Percentiles rank a stretch among this genome's conserved stretches.
These are phyloP conservation scores for Popillia japonica DNA, from an alignment of 1,140 invertebrate species.

Conservation along the genomic window DNA sequence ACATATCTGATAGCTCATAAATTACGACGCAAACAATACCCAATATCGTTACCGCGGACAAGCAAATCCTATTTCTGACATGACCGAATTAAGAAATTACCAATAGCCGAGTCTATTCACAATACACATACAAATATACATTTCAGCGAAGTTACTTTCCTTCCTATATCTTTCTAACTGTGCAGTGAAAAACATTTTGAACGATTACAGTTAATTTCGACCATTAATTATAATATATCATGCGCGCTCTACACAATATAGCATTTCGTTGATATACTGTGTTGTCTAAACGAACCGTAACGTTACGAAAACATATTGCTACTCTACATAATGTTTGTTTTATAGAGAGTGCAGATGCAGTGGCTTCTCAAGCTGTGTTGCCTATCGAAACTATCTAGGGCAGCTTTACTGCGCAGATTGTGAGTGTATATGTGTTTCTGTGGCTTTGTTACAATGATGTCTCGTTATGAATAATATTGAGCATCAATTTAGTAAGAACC, in stretches of 20 bases:
- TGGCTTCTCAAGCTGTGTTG: too few species aligned
- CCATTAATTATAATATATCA: constrained; percentile 44
- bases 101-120: constrained; percentile 32
- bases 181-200: constrained; percentile 17
- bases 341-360: too few species aligned
- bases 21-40: not conserved
- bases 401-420: too few species aligned
- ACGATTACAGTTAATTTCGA: constrained; percentile 40
- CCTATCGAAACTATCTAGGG: too few species aligned
- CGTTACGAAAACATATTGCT: too few species aligned
- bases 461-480: too few species aligned
- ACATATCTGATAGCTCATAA: not conserved
- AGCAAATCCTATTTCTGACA: constrained; percentile 38
- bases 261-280: too few species aligned
- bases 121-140: not conserved
- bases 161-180: not conserved
- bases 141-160: not conserved
- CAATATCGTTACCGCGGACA: constrained; percentile 7
- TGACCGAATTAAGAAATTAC: constrained; percentile 46
- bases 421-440: too few species aligned
- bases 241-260: not conserved
- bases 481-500: too few species aligned
- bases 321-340: too few species aligned
- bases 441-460: too few species aligned
- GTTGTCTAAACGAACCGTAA: too few species aligned